Evolutionary conservation across 2,888 invertebrate genomes (phyloP).

Genomic region (Coleophora deauratella): DNA sequence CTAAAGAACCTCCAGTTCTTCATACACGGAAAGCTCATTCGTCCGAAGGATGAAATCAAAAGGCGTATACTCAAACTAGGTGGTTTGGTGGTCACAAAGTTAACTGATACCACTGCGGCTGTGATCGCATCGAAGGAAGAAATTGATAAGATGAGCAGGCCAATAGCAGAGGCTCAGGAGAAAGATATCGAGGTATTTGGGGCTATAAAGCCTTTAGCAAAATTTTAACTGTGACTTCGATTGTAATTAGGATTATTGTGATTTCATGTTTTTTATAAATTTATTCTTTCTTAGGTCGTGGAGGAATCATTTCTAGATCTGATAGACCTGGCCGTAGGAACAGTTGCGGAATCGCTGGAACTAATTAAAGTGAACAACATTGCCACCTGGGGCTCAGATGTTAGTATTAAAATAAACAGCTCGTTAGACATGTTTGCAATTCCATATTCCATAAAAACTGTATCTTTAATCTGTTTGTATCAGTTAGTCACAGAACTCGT

Average conservation of each 20-base stretch:
- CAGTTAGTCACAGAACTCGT: no score
- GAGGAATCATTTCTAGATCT: slow-evolving; percentile 83
- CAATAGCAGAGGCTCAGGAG: slow-evolving; percentile 78
- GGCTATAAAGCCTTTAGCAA: no score
- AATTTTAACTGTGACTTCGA: no score
- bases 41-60: slow-evolving; percentile 77
- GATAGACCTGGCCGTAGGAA: slow-evolving; percentile 72
- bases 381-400: slow-evolving; percentile 89
- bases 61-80: slow-evolving; percentile 82
- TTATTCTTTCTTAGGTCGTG: slow-evolving; percentile 71
- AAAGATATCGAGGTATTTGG: slow-evolving; percentile 79
- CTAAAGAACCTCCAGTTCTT: slow-evolving; percentile 87
- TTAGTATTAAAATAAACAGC: no score
- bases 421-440: no score
- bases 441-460: no score
- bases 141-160: slow-evolving; percentile 77
- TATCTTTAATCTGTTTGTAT: no score
- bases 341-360: slow-evolving; percentile 74
- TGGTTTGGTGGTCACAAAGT: slow-evolving; percentile 79
- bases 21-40: slow-evolving; percentile 71
- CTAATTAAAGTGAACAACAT: slow-evolving; percentile 82
- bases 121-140: slow-evolving; percentile 82
- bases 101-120: slow-evolving; percentile 79
- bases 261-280: no score
- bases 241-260: no score